A percentile compares a stretch with the other conserved stretches of the same genome.
Conservation (phyloP, 2,797 vertebrate genomes). For the Brachyalestes nurse region DNA sequence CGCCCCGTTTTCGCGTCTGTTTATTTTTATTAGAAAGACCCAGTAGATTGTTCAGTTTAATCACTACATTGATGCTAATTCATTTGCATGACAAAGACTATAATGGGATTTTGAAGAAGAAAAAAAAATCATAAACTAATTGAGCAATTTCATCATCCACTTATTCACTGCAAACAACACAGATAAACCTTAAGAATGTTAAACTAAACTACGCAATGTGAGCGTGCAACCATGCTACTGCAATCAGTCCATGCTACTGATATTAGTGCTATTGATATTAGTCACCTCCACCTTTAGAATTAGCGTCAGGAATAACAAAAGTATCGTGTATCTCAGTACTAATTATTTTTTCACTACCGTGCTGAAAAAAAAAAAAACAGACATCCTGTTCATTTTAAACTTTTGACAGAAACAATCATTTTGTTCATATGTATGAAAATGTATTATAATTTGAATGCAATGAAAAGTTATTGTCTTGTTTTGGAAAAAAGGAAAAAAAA, state of each 20-base stretch:
- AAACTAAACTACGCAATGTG: not conserved
- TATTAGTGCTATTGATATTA: not conserved
- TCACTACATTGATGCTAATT: slow-evolving; percentile 36
- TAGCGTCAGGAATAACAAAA: not conserved
- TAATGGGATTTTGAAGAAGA: slow-evolving; percentile 32
- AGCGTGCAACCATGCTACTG: not conserved
- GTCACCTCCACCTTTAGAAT: not conserved
- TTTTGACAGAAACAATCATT: too few relatives aligned
- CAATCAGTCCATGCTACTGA: not conserved
- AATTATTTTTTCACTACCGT: not conserved
- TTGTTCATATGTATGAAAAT: too few relatives aligned
- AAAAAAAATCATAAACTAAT: slow-evolving; percentile 24
- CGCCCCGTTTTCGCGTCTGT: slow-evolving; percentile 40
- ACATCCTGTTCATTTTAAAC: too few relatives aligned
- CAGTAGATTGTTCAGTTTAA: slow-evolving; percentile 43
- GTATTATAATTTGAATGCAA: not conserved
- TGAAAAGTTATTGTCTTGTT: too few relatives aligned
- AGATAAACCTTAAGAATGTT: not conserved
- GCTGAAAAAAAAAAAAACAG: not conserved
- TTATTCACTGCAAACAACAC: slow-evolving; percentile 1
- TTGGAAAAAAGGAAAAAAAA: too few relatives aligned
- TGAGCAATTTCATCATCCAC: slow-evolving; percentile 7
- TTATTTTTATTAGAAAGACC: slow-evolving; percentile 49
- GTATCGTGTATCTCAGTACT: not conserved
- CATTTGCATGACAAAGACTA: slow-evolving; percentile 56